Evolutionary conservation across 2,113 vertebrate genomes (phyloP).

Genomic region (Calyptomena viridis): DNA sequence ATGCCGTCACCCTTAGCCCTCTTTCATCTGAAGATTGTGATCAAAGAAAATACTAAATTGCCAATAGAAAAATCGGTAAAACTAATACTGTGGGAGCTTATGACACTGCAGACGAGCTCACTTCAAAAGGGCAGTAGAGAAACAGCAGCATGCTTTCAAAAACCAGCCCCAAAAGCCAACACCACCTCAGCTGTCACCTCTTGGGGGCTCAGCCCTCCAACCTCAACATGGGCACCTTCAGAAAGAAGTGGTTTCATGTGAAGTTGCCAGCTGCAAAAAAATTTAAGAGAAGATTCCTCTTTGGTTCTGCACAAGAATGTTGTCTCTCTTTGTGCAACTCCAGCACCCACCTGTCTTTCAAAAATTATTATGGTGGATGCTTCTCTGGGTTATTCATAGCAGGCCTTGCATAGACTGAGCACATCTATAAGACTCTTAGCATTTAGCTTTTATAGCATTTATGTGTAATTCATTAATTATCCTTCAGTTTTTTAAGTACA

Average conservation of each 20-base stretch:
- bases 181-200: background rate
- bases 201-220: background rate
- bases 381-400: background rate
- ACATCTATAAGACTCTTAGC: background rate
- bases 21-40: conserved; percentile 2
- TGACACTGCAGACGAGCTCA: background rate
- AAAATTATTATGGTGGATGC: background rate
- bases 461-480: background rate
- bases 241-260: background rate
- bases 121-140: background rate
- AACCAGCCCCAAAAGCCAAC: background rate
- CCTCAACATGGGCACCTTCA: rapidly evolving
- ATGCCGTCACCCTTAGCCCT: background rate
- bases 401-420: background rate
- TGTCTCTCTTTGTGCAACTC: background rate
- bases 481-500: background rate
- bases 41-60: background rate
- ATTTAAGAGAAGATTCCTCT: background rate
- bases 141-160: rapidly evolving
- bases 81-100: background rate
- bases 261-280: background rate
- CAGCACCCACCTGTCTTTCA: rapidly evolving
- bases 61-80: background rate
- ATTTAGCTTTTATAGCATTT: background rate
- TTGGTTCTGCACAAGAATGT: background rate